These are phyloP conservation scores for Eudemis profundana DNA, from an alignment of 2,888 invertebrate species.

Conservation along the genomic window DNA sequence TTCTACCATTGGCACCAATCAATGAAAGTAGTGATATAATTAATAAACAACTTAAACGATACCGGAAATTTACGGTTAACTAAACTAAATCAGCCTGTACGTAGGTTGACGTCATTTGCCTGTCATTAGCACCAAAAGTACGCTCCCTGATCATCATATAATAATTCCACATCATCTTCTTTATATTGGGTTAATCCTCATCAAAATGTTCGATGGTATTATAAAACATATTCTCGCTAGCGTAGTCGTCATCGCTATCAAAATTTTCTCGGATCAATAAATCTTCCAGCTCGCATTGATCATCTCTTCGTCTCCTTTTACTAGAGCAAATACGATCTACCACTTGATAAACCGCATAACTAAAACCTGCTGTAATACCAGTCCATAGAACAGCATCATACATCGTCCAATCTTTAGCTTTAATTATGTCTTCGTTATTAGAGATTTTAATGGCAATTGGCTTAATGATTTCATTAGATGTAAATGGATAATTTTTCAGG, in stretches of 20 bases:
- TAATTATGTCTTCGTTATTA: slow-evolving; percentile 26
- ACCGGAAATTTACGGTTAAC: too few relatives aligned
- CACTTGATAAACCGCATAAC: slow-evolving; percentile 51
- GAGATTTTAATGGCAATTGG: slow-evolving; percentile 14
- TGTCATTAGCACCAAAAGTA: too few relatives aligned
- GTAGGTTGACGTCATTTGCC: too few relatives aligned
- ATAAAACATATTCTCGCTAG: slow-evolving; percentile 15
- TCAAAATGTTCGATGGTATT: slow-evolving; percentile 14
- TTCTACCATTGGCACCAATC: too few relatives aligned
- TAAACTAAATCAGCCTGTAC: too few relatives aligned
- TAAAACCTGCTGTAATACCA: slow-evolving; percentile 49
- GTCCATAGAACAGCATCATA: slow-evolving; percentile 61
- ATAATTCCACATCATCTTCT: neutral
- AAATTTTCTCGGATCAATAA: slow-evolving; percentile 26
- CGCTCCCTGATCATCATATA: too few relatives aligned
- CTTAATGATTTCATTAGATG: neutral
- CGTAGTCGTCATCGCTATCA: slow-evolving; percentile 21
- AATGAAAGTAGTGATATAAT: too few relatives aligned
- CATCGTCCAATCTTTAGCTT: slow-evolving; percentile 55
- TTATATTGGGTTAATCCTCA: slow-evolving; percentile 12
- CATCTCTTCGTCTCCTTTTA: slow-evolving; percentile 1
- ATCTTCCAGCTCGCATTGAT: slow-evolving; percentile 15
- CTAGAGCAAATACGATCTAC: slow-evolving; percentile 31
- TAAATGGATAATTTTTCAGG: slow-evolving; percentile 48
- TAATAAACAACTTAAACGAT: too few relatives aligned